phyloP scores from a whole-genome alignment of 2,888 invertebrate genomes.

The Salpingus planirostris region DNA sequence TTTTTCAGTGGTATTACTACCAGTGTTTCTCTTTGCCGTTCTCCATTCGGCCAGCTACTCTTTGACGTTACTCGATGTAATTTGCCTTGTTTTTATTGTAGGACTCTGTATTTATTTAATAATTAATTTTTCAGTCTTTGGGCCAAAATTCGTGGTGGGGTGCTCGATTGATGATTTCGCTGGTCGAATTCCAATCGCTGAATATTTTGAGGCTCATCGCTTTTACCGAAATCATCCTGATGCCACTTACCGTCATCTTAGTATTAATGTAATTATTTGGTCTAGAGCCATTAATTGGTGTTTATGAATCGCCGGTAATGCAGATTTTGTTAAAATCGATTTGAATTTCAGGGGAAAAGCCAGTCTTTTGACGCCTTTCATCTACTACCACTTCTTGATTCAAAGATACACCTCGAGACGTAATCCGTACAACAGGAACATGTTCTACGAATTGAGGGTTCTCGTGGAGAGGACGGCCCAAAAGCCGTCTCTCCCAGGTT shows the following conservation, averaged over 20 bases:
- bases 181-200: constrained; percentile 84
- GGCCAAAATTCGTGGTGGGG: constrained; percentile 92
- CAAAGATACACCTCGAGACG: constrained; percentile 88
- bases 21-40: constrained; percentile 84
- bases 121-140: constrained; percentile 55
- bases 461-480: constrained; percentile 58
- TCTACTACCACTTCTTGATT: constrained; percentile 94
- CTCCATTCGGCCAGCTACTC: constrained; percentile 91
- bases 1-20: constrained; percentile 75
- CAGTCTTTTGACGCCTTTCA: constrained; percentile 84
- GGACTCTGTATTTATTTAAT: constrained; percentile 3
- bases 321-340: constrained; percentile 2
- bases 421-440: constrained; percentile 91
- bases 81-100: constrained; percentile 8
- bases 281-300: not conserved
- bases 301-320: not conserved
- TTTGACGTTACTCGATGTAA: constrained; percentile 79
- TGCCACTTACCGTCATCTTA: constrained; percentile 73
- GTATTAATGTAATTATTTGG: constrained; percentile 70
- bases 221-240: constrained; percentile 85
- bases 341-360: constrained; percentile 79
- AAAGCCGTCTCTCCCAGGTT: constrained; percentile 59
- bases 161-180: constrained; percentile 72
- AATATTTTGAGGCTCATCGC: constrained; percentile 87
- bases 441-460: constrained; percentile 80